phyloP scores from a whole-genome alignment of 2,113 vertebrate genomes.

The Brachirus orientalis region DNA sequence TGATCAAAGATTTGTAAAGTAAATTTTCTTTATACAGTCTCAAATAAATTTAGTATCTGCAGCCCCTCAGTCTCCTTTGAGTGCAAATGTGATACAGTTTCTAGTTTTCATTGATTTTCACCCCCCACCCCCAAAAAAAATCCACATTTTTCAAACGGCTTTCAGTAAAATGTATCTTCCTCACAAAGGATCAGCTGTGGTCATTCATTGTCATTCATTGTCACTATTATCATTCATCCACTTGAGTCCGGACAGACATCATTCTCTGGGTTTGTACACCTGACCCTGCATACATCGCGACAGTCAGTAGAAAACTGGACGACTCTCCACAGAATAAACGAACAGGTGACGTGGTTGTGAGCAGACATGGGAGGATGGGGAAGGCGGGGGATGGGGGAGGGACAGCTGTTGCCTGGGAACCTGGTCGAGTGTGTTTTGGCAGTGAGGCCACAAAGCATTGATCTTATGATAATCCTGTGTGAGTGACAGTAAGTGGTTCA shows the following conservation, averaged over 20 bases:
- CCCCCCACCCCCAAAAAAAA: no score
- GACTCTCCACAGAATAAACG: slow-evolving; percentile 37
- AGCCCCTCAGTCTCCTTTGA: no score
- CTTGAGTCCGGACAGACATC: slow-evolving; percentile 5
- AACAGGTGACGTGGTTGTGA: slow-evolving; percentile 16
- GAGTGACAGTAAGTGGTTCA: slow-evolving; percentile 19
- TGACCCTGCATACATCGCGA: slow-evolving; percentile 73
- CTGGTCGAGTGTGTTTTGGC: slow-evolving; percentile 27
- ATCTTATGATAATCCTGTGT: slow-evolving; percentile 75
- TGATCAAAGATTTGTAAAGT: no score
- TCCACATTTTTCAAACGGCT: no score
- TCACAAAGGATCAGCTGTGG: no score
- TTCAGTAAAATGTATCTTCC: no score
- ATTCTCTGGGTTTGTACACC: neutral
- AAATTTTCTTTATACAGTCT: no score
- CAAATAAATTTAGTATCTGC: no score
- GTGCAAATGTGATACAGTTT: no score
- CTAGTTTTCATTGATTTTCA: no score
- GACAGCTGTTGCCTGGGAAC: slow-evolving; percentile 80
- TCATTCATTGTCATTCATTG: no score
- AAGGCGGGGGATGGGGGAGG: neutral
- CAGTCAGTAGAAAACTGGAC: slow-evolving; percentile 51
- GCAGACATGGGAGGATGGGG: neutral
- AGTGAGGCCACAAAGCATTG: slow-evolving; percentile 62
- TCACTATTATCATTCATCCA: no score